Percentiles rank a stretch among this genome's conserved stretches.
These are phyloP conservation scores for Ptychoptera contaminata DNA, from an alignment of 2,888 invertebrate genomes.

Conservation along the genomic window DNA sequence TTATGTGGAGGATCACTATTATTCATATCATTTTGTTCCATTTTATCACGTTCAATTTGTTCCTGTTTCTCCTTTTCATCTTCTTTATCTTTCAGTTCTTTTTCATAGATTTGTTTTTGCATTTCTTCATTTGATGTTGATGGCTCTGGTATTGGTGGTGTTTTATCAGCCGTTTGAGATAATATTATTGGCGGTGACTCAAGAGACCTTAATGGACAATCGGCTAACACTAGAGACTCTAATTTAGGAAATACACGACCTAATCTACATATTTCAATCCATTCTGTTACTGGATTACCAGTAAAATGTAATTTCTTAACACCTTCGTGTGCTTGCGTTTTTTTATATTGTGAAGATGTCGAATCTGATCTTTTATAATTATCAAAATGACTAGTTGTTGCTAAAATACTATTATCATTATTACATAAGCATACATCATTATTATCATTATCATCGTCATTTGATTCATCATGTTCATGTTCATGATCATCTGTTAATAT, in stretches of 20 bases:
- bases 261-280: constrained; percentile 69
- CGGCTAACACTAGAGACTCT: constrained; percentile 71
- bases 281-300: constrained; percentile 69
- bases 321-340: constrained; percentile 40
- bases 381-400: background rate
- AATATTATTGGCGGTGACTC: background rate
- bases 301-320: constrained; percentile 74
- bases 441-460: constrained; percentile 13
- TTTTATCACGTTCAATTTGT: no score
- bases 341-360: constrained; percentile 16
- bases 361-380: constrained; percentile 11
- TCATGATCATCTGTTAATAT: constrained; percentile 10
- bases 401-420: constrained; percentile 1
- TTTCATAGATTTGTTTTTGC: no score
- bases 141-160: constrained; percentile 37
- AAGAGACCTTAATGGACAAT: constrained; percentile 53
- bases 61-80: no score
- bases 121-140: constrained; percentile 6
- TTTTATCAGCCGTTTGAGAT: constrained; percentile 7
- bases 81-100: no score
- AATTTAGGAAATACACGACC: constrained; percentile 75
- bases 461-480: constrained; percentile 10
- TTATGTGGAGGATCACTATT: constrained; percentile 39
- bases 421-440: constrained; percentile 7
- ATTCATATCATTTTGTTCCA: no score